Evolutionary conservation across 2,888 invertebrate genomes (phyloP), one percentile per base, ranked within the genome.

Genomic region (Spilarctia lutea): DNA sequence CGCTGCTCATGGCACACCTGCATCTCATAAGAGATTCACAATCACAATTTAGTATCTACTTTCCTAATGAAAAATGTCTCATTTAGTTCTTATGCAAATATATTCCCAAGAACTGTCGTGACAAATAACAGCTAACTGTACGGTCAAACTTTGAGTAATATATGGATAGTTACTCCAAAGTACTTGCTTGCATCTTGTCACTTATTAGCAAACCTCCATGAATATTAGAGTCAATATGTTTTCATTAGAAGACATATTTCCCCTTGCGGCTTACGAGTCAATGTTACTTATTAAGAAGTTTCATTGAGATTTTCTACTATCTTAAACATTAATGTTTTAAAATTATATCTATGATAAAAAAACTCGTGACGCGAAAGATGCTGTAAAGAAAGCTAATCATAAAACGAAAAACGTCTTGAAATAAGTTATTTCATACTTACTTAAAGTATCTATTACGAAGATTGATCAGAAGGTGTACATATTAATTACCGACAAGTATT

Each of bases 191-290:
- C 45, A 18, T 33, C 45, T 65, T 24, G 45, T 20, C 68, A 35
- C 65, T 30, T 66, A 56, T 74, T 74, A 74, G 39, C 52, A 35
- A 18, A 2, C 24, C 65, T 30, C 42, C 56, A 69, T 35, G 30
- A 56, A 65, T 52, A 70, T 74, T 74, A 65, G 74, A 56, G 30
- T 3, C 24, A 52, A 65, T 68, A 39, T 33, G 65, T 74, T 68
- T 35, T 63, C 65, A 70, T 74, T 74, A 65, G 69, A 42, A 18
- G 1, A 33, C 68, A 24, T 48, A 42, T 48, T 39, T 8, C 68
- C 6, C 3, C 20, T 68, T 68, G 18, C 11, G 42, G 30, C 24
- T 20, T 52, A 2, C n/a, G 35, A 60, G 10, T 56, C 27, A 70
- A 56, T 24, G 11, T 27, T 39, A 27, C 20, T 39, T 27, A 3